phyloP scores from a whole-genome alignment of 1,140 invertebrate species.

The Aphelenchoides fujianensis region DNA sequence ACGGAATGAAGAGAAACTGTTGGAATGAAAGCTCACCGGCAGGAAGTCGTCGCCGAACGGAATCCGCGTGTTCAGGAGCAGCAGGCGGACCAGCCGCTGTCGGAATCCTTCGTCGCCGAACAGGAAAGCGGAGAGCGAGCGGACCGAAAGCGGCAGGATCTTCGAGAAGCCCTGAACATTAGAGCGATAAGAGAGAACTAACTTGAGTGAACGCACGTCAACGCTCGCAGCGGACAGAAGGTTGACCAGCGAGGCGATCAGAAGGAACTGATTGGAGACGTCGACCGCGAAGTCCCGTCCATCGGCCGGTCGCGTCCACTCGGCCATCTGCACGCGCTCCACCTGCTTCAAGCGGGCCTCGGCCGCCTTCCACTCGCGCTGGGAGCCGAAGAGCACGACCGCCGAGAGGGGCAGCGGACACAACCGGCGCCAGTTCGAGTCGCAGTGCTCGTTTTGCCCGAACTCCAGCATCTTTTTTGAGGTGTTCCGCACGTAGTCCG shows the following conservation, averaged over 20 bases:
- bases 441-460: neutral
- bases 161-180: neutral
- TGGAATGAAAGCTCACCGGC: neutral
- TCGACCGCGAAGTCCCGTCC: neutral
- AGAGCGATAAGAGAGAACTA: too few species aligned
- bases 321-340: neutral
- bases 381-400: neutral
- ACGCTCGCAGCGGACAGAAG: neutral
- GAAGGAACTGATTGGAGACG: neutral
- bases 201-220: too few species aligned
- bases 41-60: neutral
- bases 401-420: neutral
- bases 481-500: neutral
- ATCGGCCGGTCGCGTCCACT: neutral
- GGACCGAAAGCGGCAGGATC: neutral
- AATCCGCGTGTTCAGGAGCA: neutral
- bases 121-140: neutral
- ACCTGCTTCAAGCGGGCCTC: neutral
- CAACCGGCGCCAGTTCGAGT: neutral
- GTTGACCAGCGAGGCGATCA: neutral
- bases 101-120: neutral
- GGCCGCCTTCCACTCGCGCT: neutral
- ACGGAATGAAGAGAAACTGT: neutral
- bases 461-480: neutral
- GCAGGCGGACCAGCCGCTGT: neutral